These are phyloP conservation scores for Rhingia campestris DNA, from an alignment of 2,888 invertebrate genomes.

Conservation along the genomic window DNA sequence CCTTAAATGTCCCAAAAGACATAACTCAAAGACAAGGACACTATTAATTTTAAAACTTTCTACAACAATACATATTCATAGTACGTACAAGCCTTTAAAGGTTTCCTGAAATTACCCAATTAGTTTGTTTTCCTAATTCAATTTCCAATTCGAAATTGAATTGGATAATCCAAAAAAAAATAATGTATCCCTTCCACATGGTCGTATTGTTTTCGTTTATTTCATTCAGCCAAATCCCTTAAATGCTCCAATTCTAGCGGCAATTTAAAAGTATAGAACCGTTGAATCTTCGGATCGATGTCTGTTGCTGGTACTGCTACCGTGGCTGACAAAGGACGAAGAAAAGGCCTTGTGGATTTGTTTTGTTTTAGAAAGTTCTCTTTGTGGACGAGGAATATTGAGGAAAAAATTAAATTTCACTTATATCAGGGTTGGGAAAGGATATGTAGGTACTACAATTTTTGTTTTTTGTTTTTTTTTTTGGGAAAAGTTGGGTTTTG, in stretches of 20 bases:
- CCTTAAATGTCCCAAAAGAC: too few species aligned
- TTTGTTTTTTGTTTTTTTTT: background rate
- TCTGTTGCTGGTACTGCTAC: background rate
- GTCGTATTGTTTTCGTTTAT: conserved; percentile 1
- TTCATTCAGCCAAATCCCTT: conserved; percentile 34
- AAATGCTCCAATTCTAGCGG: conserved; percentile 24
- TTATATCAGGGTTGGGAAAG: conserved; percentile 4
- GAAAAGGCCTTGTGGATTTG: conserved; percentile 13
- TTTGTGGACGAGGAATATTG: conserved; percentile 27
- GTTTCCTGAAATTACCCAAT: conserved; percentile 33
- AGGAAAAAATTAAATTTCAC: conserved; percentile 39
- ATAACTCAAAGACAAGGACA: too few species aligned
- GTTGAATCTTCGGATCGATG: conserved; percentile 15
- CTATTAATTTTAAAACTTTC: too few species aligned
- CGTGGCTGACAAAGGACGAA: background rate
- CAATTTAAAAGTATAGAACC: conserved; percentile 27
- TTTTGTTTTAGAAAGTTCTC: conserved; percentile 36
- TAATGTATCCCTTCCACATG: conserved; percentile 11
- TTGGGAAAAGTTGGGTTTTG: conserved; percentile 18
- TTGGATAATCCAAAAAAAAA: conserved; percentile 36
- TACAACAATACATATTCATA: too few species aligned
- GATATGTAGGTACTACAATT: background rate
- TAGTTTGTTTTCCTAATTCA: conserved; percentile 40
- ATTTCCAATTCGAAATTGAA: conserved; percentile 44
- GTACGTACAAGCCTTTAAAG: background rate